Evolutionary conservation across 2,888 invertebrate species (phyloP).

Genomic region (Diarsia brunnea): DNA sequence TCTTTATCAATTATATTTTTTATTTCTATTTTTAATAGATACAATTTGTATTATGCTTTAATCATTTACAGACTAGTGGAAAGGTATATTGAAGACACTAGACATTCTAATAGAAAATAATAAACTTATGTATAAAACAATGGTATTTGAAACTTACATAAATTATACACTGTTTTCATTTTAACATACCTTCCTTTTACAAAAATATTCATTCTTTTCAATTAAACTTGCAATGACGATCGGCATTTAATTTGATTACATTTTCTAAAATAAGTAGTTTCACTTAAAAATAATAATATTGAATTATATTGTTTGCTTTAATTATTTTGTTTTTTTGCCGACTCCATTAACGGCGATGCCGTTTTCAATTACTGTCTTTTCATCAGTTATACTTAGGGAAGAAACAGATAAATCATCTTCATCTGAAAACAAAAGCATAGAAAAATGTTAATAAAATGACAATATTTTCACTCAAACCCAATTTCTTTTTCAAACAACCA

Average conservation of each 20-base stretch:
- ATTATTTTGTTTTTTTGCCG: conserved; percentile 72
- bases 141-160: conserved; percentile 11
- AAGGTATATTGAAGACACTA: conserved; percentile 28
- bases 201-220: conserved; percentile 51
- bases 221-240: conserved; percentile 26
- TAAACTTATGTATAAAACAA: conserved; percentile 15
- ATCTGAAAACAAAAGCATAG: conserved; percentile 74
- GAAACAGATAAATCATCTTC: conserved; percentile 86
- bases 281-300: conserved; percentile 51
- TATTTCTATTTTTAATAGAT: conserved; percentile 35
- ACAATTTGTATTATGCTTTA: conserved; percentile 55
- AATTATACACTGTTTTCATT: conserved; percentile 14
- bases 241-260: conserved; percentile 45
- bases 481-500: not conserved
- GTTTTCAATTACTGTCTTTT: conserved; percentile 84
- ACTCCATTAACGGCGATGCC: conserved; percentile 73
- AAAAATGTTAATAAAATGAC: not conserved
- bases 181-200: conserved; percentile 28
- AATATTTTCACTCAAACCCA: not conserved
- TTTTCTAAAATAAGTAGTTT: conserved; percentile 37
- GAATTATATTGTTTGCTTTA: conserved; percentile 21
- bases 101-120: conserved; percentile 32
- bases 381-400: conserved; percentile 82
- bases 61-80: conserved; percentile 53
- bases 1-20: conserved; percentile 2